These are phyloP conservation scores for Anodontia alba DNA, from an alignment of 2,888 invertebrate genomes.

Conservation along the genomic window DNA sequence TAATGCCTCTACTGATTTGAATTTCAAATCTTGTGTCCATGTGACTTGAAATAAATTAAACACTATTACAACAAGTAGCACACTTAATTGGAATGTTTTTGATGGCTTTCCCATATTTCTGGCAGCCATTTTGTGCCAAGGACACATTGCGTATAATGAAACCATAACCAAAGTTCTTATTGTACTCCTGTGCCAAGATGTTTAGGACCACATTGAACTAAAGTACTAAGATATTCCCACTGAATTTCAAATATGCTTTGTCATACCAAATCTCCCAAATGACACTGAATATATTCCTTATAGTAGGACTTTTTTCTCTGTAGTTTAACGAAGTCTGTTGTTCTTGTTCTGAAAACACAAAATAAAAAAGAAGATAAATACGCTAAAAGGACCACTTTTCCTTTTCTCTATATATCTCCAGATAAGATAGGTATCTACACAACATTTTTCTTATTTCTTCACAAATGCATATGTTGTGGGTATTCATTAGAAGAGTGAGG, in stretches of 20 bases:
- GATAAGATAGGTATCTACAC: no score
- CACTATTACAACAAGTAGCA: neutral
- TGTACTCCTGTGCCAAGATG: neutral
- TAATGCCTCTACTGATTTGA: conserved; percentile 4
- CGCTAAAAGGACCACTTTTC: no score
- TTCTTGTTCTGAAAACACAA: no score
- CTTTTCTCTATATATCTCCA: no score
- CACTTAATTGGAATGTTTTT: conserved; percentile 19
- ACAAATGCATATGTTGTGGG: no score
- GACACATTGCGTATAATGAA: neutral
- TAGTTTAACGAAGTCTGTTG: no score
- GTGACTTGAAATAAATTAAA: conserved; percentile 7
- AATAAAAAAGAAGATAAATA: no score
- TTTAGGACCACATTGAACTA: neutral
- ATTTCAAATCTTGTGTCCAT: conserved; percentile 1
- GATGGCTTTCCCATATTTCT: neutral
- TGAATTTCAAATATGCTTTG: neutral
- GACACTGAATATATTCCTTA: neutral
- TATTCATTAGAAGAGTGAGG: no score
- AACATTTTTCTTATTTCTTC: no score
- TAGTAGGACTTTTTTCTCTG: no score
- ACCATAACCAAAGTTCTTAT: neutral
- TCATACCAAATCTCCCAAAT: neutral
- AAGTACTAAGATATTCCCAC: neutral
- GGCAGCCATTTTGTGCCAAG: neutral